These are phyloP conservation scores for Ophthalmolycus amberensis DNA, from an alignment of 2,113 vertebrate genomes.

Conservation along the genomic window DNA sequence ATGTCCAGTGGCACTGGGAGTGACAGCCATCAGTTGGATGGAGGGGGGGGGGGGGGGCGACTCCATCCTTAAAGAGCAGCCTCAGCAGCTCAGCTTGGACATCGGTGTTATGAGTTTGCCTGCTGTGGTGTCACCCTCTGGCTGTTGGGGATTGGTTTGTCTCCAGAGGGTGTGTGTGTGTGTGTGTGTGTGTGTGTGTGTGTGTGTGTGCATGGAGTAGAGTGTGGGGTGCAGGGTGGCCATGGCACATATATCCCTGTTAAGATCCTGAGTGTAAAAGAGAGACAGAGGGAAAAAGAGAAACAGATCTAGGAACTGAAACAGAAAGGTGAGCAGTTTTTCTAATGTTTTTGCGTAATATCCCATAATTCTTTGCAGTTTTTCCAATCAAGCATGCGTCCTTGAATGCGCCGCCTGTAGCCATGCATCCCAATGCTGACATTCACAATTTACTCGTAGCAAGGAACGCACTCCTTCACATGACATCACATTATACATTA, in stretches of 20 bases:
- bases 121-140: conserved; percentile 75
- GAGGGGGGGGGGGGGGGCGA: background rate
- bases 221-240: background rate
- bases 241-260: conserved; percentile 7
- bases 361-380: background rate
- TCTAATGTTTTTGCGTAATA: conserved; percentile 7
- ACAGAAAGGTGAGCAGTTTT: background rate
- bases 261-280: background rate
- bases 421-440: background rate
- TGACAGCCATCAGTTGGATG: conserved; percentile 64
- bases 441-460: background rate
- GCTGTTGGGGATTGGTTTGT: conserved; percentile 77
- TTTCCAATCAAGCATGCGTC: background rate
- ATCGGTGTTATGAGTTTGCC: conserved; percentile 71
- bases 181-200: conserved; percentile 28
- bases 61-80: conserved; percentile 69
- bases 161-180: conserved; percentile 47
- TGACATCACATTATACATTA: background rate
- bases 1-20: conserved; percentile 71
- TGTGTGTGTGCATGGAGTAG: background rate
- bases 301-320: conserved; percentile 27
- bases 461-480: background rate
- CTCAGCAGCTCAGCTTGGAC: conserved; percentile 73
- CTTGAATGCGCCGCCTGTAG: conserved; percentile 17
- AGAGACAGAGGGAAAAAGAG: background rate